Evolutionary conservation across 2,888 invertebrate genomes (phyloP).

Genomic region (Phaonia tiefii): DNA sequence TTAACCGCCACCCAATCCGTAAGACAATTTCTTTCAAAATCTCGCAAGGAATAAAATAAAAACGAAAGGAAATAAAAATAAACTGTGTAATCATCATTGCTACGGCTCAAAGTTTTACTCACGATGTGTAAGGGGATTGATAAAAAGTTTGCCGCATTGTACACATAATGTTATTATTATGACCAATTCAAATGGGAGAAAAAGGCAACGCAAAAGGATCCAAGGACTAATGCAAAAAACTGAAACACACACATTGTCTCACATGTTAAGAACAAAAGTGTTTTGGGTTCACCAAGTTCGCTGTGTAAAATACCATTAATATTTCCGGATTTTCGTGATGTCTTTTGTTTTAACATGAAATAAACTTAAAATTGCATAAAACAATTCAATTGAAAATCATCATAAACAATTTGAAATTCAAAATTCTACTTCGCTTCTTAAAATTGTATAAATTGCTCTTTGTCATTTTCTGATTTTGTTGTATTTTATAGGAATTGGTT

Average conservation of each 20-base stretch:
- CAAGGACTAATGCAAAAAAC: neutral
- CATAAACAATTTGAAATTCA: too few relatives aligned
- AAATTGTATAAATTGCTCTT: too few relatives aligned
- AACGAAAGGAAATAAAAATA: slow-evolving; percentile 44
- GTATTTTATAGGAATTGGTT: slow-evolving; percentile 13
- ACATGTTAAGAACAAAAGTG: too few relatives aligned
- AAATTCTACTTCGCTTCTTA: too few relatives aligned
- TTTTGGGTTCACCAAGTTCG: slow-evolving; percentile 10
- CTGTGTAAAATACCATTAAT: neutral
- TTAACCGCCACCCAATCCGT: too few relatives aligned
- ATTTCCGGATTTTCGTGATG: neutral
- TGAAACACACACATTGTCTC: neutral
- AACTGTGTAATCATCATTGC: slow-evolving; percentile 59
- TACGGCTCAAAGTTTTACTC: slow-evolving; percentile 51
- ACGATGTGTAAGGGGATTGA: too few relatives aligned
- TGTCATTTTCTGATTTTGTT: neutral
- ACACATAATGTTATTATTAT: slow-evolving; percentile 44
- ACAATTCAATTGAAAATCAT: too few relatives aligned
- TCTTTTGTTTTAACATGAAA: neutral
- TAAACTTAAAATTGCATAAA: slow-evolving; percentile 6
- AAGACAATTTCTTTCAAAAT: too few relatives aligned
- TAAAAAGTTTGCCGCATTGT: neutral
- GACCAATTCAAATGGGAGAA: too few relatives aligned
- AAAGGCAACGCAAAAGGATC: neutral
- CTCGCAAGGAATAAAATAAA: neutral